A percentile compares a stretch with the other conserved stretches of the same genome.
Evolutionary conservation across 1,140 invertebrate genomes (phyloP).

Genomic region (Venustaconcha ellipsiformis): DNA sequence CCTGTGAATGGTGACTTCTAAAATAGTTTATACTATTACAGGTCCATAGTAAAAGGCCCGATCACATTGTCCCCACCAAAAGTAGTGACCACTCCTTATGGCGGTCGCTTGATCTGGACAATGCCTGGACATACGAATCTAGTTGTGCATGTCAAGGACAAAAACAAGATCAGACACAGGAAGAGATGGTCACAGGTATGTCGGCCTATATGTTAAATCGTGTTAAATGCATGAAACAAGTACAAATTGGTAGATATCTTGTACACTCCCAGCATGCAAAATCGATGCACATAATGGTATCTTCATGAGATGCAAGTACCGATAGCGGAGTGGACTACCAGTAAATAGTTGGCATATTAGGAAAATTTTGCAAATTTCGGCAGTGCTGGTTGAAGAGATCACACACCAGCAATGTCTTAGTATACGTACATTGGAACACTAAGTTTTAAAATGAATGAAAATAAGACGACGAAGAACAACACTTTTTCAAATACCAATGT

Average conservation of each 20-base stretch:
- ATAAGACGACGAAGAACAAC: too few relatives aligned
- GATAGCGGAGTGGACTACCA: neutral
- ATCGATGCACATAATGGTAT: neutral
- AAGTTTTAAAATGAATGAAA: too few relatives aligned
- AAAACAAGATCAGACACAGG: constrained; percentile 67
- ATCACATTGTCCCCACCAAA: constrained; percentile 56
- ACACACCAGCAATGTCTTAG: too few relatives aligned
- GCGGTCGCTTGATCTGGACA: constrained; percentile 64
- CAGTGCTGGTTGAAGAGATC: too few relatives aligned
- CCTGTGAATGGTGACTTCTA: too few relatives aligned
- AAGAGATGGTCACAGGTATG: constrained; percentile 70
- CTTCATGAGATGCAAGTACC: neutral
- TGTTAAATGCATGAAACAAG: neutral
- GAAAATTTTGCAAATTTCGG: too few relatives aligned
- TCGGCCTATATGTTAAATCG: neutral
- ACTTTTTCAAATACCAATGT: too few relatives aligned
- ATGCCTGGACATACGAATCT: constrained; percentile 67
- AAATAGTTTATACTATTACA: constrained; percentile 11
- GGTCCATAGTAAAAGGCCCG: constrained; percentile 60
- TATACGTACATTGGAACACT: too few relatives aligned
- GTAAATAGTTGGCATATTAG: too few relatives aligned
- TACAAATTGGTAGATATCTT: neutral
- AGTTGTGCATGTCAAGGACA: constrained; percentile 66
- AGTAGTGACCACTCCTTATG: constrained; percentile 64
- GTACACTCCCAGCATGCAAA: too few relatives aligned